Conservation (phyloP, 2,888 invertebrate species). For the Hirtodrosophila trivittata region DNA sequence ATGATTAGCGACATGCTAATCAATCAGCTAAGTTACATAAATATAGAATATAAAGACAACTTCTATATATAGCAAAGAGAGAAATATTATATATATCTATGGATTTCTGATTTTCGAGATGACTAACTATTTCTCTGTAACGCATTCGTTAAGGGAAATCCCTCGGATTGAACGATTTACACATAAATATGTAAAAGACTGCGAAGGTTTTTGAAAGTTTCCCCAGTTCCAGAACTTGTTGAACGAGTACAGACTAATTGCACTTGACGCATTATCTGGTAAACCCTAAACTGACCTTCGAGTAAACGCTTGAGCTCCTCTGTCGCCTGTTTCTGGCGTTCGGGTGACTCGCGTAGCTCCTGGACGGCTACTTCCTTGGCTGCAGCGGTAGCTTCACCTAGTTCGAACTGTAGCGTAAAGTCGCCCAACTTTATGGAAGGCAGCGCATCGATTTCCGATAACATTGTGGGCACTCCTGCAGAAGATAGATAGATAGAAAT, state of each 20-base stretch:
- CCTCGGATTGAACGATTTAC: no score
- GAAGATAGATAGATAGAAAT: not conserved
- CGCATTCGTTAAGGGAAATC: no score
- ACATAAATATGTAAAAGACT: no score
- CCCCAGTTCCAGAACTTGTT: no score
- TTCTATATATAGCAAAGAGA: no score
- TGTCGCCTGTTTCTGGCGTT: constrained; percentile 86
- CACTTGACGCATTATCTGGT: not conserved
- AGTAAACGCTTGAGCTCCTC: constrained; percentile 86
- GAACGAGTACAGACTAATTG: no score
- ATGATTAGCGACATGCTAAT: constrained; percentile 38
- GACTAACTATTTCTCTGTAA: no score
- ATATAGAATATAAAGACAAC: no score
- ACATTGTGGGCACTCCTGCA: constrained; percentile 88
- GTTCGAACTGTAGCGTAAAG: constrained; percentile 85
- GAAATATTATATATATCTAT: no score
- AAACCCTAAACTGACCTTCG: constrained; percentile 85
- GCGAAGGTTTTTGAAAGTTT: no score
- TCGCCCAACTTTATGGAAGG: constrained; percentile 89
- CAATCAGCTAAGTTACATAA: no score
- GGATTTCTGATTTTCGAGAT: no score
- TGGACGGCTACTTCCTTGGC: constrained; percentile 88
- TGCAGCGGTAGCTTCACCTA: constrained; percentile 87
- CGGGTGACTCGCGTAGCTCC: constrained; percentile 90
- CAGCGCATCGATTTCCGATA: constrained; percentile 88